Evolutionary conservation across 1,140 invertebrate species (phyloP), one percentile per base, ranked within the genome.

Genomic region (Diachasma alloeum): DNA sequence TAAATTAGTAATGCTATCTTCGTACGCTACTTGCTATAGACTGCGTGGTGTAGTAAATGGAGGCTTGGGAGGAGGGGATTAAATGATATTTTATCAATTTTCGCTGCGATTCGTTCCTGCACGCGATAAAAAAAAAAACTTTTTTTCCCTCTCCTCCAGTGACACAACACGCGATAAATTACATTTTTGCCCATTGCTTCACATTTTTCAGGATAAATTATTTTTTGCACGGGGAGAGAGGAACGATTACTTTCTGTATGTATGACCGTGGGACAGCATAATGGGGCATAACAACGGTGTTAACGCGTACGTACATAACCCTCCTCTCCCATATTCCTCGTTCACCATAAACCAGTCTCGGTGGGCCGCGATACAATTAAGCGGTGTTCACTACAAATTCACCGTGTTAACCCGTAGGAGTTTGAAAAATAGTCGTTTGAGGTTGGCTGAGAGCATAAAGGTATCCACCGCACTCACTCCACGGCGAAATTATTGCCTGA

Each of bases 61-160:
- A 76, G 82, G 46, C 2, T 3, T 31, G 77, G 80, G 76, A 79
- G 80, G 76, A 79, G 80, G 77, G 85, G 86, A 87, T 89, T 89
- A 87, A 89, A 88, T 88, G 85, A 87, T 88, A 87, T 88, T 90
- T 89, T 89, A 90, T 90, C 88, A 89, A 90, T 89, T 89, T 87
- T 89, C 87, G 81, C 84, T 81, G 81, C 83, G 85, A 88, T 89
- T 89, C 86, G 87, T 85, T 83, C 59, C 66, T 19, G 80, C 78
- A 83, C 82, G 78, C 74, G 79, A 76, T 36, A 74, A 70, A 76
- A 76, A 76, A 19, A 37, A 31, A 31, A 6, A 31, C 2, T 31
- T 31, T n/a, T n/a, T n/a, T n/a, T n/a, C n/a, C n/a, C 31, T 39
- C 19, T 70, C n/a, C 37, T 76, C 0, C 17, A 42, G 36, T 39